phyloP scores from a whole-genome alignment of 2,797 vertebrate species.

The Mormyrus hasselquistii region DNA sequence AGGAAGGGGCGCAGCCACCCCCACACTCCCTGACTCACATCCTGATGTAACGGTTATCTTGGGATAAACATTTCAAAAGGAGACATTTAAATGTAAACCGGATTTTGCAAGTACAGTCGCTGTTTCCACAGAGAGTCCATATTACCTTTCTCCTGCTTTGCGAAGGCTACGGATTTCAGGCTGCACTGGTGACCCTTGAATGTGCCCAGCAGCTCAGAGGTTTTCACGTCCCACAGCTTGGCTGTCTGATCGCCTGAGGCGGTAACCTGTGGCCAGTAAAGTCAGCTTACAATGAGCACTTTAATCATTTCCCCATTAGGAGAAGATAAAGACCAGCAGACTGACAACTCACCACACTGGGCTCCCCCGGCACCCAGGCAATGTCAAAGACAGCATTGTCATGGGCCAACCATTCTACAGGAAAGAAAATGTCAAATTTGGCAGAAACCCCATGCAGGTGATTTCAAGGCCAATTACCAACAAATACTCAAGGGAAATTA shows the following conservation, averaged over 20 bases:
- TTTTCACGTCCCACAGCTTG: conserved; percentile 83
- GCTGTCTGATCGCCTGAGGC: conserved; percentile 93
- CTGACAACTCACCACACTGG: conserved; percentile 72
- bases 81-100: not conserved
- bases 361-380: conserved; percentile 86
- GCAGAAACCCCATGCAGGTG: not conserved
- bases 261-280: conserved; percentile 71
- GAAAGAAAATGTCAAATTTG: conserved; percentile 22
- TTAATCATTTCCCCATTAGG: not conserved
- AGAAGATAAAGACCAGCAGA: not conserved
- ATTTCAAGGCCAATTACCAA: not conserved
- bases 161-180: conserved; percentile 88
- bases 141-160: conserved; percentile 81
- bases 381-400: conserved; percentile 95
- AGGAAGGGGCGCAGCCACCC: not conserved
- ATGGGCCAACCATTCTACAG: conserved; percentile 88
- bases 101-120: not conserved
- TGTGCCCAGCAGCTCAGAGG: conserved; percentile 75
- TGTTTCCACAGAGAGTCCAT: not conserved
- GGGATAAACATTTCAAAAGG: not conserved
- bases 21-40: not conserved
- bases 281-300: not conserved
- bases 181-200: conserved; percentile 96
- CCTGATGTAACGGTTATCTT: not conserved
- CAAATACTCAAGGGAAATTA: not conserved